Evolutionary conservation across 2,113 vertebrate genomes (phyloP).

Genomic region (Eleginops maclovinus): DNA sequence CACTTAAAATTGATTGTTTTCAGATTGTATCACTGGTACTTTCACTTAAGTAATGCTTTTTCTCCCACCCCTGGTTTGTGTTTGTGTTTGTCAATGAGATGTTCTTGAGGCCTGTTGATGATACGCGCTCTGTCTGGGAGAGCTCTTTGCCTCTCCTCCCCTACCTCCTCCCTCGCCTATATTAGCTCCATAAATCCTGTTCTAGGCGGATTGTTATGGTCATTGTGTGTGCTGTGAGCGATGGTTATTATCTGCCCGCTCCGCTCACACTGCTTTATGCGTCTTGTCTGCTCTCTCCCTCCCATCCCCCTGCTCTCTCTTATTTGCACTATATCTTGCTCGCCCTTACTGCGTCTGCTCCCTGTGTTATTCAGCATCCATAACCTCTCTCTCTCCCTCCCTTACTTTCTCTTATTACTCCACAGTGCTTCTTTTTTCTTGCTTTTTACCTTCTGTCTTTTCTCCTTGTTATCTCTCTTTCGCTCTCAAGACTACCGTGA

Average conservation of each 20-base stretch:
- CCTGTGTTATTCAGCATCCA: slow-evolving; percentile 40
- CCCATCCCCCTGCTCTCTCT: slow-evolving; percentile 22
- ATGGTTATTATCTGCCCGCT: slow-evolving; percentile 84
- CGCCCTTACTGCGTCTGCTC: slow-evolving; percentile 21
- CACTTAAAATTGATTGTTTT: not conserved
- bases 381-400: slow-evolving; percentile 26
- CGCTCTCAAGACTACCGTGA: slow-evolving; percentile 26
- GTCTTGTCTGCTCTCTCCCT: slow-evolving; percentile 67
- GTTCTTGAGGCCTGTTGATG: slow-evolving; percentile 65
- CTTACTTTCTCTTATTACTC: slow-evolving; percentile 50
- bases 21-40: not conserved
- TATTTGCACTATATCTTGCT: slow-evolving; percentile 30
- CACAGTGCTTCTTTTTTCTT: slow-evolving; percentile 12
- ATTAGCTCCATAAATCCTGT: slow-evolving; percentile 85
- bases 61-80: slow-evolving; percentile 1
- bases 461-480: slow-evolving; percentile 29
- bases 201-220: slow-evolving; percentile 83
- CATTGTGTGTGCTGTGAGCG: slow-evolving; percentile 84
- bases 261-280: slow-evolving; percentile 80
- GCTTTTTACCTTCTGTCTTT: slow-evolving; percentile 28
- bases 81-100: slow-evolving; percentile 54
- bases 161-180: slow-evolving; percentile 63
- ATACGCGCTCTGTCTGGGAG: slow-evolving; percentile 56
- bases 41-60: not conserved
- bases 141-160: slow-evolving; percentile 51